A percentile compares a stretch with the other conserved stretches of the same genome.
phyloP scores from a whole-genome alignment of 2,888 invertebrate genomes.

The Imbricaverruca yamaguchii region DNA sequence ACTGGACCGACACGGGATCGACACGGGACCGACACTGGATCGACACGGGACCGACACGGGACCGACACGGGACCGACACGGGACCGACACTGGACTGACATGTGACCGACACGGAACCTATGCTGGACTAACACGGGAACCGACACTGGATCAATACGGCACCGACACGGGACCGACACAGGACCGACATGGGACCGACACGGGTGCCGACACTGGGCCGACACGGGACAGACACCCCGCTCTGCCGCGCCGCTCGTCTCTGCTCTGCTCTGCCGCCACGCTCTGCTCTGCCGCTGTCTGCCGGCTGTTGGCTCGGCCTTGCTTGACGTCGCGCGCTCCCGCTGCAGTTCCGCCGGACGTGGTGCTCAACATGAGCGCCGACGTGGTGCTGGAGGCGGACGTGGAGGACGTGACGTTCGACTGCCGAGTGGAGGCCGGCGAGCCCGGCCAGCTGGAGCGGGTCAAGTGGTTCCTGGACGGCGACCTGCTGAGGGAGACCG shows the following conservation, averaged over 20 bases:
- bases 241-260: background rate
- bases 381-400: slow-evolving; percentile 68
- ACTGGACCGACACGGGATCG: too few relatives aligned
- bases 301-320: background rate
- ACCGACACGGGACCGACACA: too few relatives aligned
- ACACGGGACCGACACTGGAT: too few relatives aligned
- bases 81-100: too few relatives aligned
- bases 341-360: slow-evolving; percentile 35
- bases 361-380: slow-evolving; percentile 53
- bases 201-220: too few relatives aligned
- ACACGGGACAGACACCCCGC: too few relatives aligned
- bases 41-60: too few relatives aligned
- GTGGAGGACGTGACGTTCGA: slow-evolving; percentile 70
- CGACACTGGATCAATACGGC: too few relatives aligned
- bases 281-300: background rate
- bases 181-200: too few relatives aligned
- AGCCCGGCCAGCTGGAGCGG: slow-evolving; percentile 59
- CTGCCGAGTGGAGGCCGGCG: slow-evolving; percentile 70
- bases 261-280: background rate
- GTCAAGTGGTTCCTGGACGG: slow-evolving; percentile 84
- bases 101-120: too few relatives aligned
- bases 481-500: slow-evolving; percentile 71
- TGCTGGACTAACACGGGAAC: too few relatives aligned
- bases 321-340: background rate
- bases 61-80: too few relatives aligned